Base-by-base conservation (phyloP, 37 sponge, comb jelly and placozoan genomes). In the Bolinopsis microptera region DNA sequence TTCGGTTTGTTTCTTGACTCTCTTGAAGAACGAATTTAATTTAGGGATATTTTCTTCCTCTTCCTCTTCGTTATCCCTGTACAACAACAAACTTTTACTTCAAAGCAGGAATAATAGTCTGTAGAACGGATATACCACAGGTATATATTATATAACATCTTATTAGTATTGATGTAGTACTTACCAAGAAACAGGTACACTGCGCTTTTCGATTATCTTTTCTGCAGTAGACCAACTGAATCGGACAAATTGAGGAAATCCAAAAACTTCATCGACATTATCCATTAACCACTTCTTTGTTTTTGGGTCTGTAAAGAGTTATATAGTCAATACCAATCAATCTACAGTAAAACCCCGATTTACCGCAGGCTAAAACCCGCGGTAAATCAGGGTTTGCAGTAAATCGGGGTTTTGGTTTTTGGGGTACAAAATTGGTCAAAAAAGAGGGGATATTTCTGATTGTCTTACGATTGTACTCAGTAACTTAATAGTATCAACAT, bases 201-300 rank as follows among this genome's bases (percentile, higher is more conserved):
- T 94, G 34, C 94, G 94, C 30, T 83, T 68, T 22, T 96, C 95
- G 35, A 99, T 90, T 24, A 95, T 95, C 23, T 95, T 61, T 16
- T 93, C 93, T 68, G 95, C 95, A 0, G 99, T 99, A 68, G 95
- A 94, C 99, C 99, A 99, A 69, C 99, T 96, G 93, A 99, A 99
- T 40, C 99, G 90, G 33, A 99, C 97, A 18, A 99, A 28, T 31
- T 97, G 94, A 0, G 99, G 97, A 72, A 93, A 99, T 18, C 99
- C 99, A 95, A 99, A 99, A 26, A 97, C 95, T 0, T 93, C 83
- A 34, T 99, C 97, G 69, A 96, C 21, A 68, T 83, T 94, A 0
- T 61, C 32, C 22, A 30, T 23, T 92, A 99, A 93, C 99, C 99
- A 99, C 23, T 92, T 32, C 39, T 96, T 96, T 9, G 99, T 99